Base-by-base conservation (phyloP, 2,797 vertebrate species). In the Oreonectes daqikongensis region DNA sequence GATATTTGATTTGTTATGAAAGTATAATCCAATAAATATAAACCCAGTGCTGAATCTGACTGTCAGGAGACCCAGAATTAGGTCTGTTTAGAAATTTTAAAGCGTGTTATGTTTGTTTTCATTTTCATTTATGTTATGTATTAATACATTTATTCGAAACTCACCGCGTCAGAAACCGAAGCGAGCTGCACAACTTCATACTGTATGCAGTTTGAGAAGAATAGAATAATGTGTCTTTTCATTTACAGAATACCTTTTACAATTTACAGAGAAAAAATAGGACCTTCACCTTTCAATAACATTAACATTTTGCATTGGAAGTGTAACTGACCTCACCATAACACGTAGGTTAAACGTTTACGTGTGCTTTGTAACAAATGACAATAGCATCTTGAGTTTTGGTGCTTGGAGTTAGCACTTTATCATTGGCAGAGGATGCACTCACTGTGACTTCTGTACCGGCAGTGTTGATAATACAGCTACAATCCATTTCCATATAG, bases 91-190 rank as follows among this genome's bases (percentile, higher is more conserved):
- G n/a, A 1, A n/a, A n/a, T n/a, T n/a, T 46, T 22, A 48, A 26
- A 67, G 46, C 28, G 14, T 46, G 42, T 75, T 76, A 67, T 61
- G 53, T 65, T 71, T 30, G 55, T 80, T 50, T 50, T 18, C n/a
- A n/a, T n/a, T n/a, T n/a, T n/a, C n/a, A n/a, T n/a, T n/a, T n/a
- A n/a, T n/a, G n/a, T n/a, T n/a, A n/a, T 8, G n/a, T 53, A 53
- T 53, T 53, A 12, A 53, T 53, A 53, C 52, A 55, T 26, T 24
- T 55, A 24, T 55, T 55, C 20, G n/a, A 5, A 35, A 26, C 22
- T n/a, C 10, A 22, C 6, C 2, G 7, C 2, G 38, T 10, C 15
- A 46, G 17, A 46, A 46, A 17, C 14, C 1, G 44, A 46, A 18
- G 44, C 18, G 44, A 46, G 15, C 15, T 17, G 15, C 4, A 46